A percentile compares a stretch with the other conserved stretches of the same genome.
phyloP scores from a whole-genome alignment of 1,140 invertebrate genomes.

The Papilio machaon region DNA sequence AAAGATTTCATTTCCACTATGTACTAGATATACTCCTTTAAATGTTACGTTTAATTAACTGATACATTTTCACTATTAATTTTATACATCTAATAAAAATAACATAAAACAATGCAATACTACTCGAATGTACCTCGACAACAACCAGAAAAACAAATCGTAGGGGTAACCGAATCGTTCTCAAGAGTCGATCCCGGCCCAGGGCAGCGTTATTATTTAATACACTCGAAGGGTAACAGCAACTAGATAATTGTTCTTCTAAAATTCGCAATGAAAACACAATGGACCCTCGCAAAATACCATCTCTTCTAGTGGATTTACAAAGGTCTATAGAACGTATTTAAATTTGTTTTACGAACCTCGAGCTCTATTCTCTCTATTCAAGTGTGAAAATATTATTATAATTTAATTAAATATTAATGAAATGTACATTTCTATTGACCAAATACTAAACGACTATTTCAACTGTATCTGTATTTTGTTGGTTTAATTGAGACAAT shows the following conservation, averaged over 20 bases:
- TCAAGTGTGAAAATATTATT: slow-evolving; percentile 35
- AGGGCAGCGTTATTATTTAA: slow-evolving; percentile 69
- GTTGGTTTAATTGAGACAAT: not conserved
- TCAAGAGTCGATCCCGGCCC: slow-evolving; percentile 49
- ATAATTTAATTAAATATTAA: slow-evolving; percentile 9
- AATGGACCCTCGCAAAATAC: slow-evolving; percentile 38
- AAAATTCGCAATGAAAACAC: slow-evolving; percentile 54
- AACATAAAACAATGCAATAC: not conserved
- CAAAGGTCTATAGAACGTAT: slow-evolving; percentile 38
- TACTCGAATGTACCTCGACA: slow-evolving; percentile 38
- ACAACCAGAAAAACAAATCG: slow-evolving; percentile 40
- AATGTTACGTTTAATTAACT: too few species aligned
- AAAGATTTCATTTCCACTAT: too few species aligned
- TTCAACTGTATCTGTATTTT: not conserved
- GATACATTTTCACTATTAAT: too few species aligned
- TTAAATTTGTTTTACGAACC: slow-evolving; percentile 41
- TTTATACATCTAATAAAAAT: not conserved
- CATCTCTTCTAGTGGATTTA: slow-evolving; percentile 33
- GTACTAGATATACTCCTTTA: too few species aligned
- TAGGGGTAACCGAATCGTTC: slow-evolving; percentile 54
- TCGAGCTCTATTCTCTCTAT: slow-evolving; percentile 18
- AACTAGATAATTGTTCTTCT: slow-evolving; percentile 73
- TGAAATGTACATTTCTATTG: not conserved
- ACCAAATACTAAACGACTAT: not conserved
- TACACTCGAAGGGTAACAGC: slow-evolving; percentile 64